Conservation (phyloP, 2,888 invertebrate species). For the Lasius fuliginosus region DNA sequence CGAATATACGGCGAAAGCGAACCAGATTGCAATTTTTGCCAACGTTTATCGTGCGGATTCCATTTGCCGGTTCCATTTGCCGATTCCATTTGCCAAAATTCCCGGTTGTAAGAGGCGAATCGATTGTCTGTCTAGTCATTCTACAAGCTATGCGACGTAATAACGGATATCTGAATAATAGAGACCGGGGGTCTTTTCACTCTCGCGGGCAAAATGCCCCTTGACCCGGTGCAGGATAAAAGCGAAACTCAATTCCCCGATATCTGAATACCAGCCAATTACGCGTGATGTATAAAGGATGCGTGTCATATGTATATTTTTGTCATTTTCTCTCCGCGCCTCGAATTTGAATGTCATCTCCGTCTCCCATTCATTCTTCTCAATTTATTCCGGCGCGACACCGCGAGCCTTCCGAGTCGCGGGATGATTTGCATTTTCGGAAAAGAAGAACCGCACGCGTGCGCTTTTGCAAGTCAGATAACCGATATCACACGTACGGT, state of each 20-base stretch:
- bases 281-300: slow-evolving; percentile 78
- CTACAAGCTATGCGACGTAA: slow-evolving; percentile 22
- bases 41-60: background rate
- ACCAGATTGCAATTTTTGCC: slow-evolving; percentile 18
- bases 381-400: slow-evolving; percentile 81
- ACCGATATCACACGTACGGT: slow-evolving; percentile 53
- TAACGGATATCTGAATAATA: slow-evolving; percentile 44
- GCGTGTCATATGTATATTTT: slow-evolving; percentile 80
- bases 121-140: slow-evolving; percentile 35
- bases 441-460: slow-evolving; percentile 64
- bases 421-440: slow-evolving; percentile 83
- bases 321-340: slow-evolving; percentile 80
- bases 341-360: slow-evolving; percentile 84
- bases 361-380: slow-evolving; percentile 76
- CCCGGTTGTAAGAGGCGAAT: slow-evolving; percentile 11
- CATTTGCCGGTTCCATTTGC: no score
- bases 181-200: slow-evolving; percentile 38
- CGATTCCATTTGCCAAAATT: no score
- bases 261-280: slow-evolving; percentile 85
- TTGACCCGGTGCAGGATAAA: slow-evolving; percentile 67
- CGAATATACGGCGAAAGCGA: background rate
- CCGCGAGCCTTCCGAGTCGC: slow-evolving; percentile 52
- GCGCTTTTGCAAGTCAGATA: slow-evolving; percentile 60
- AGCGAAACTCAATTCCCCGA: slow-evolving; percentile 82
- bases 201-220: slow-evolving; percentile 60